Evolutionary conservation across 1,140 invertebrate genomes (phyloP).

Genomic region (Leptestheria dahalacensis): DNA sequence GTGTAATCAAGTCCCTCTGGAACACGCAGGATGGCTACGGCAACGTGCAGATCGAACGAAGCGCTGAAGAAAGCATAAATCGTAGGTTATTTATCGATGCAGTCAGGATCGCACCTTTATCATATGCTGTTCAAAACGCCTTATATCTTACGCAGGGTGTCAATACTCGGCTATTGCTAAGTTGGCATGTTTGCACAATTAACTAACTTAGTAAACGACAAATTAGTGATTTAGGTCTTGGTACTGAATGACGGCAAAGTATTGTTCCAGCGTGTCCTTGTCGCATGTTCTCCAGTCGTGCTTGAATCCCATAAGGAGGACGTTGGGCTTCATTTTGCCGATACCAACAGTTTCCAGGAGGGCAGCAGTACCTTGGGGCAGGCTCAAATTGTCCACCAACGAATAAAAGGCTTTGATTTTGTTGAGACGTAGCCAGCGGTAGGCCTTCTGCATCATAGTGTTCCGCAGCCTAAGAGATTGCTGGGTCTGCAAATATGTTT

Average conservation of each 20-base stretch:
- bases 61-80: no score
- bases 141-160: background rate
- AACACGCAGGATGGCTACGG: conserved; percentile 69
- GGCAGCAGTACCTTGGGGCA: conserved; percentile 14
- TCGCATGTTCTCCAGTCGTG: conserved; percentile 68
- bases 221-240: conserved; percentile 26
- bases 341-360: conserved; percentile 42
- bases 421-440: conserved; percentile 53
- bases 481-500: conserved; percentile 50
- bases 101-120: background rate
- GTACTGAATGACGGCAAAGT: conserved; percentile 87
- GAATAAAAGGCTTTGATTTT: conserved; percentile 83
- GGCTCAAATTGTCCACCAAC: conserved; percentile 53
- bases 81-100: conserved; percentile 23
- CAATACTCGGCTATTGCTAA: no score
- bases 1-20: conserved; percentile 60
- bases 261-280: conserved; percentile 53
- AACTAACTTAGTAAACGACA: no score
- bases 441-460: conserved; percentile 42
- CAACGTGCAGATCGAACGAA: conserved; percentile 81
- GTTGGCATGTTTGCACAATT: no score
- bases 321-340: conserved; percentile 47
- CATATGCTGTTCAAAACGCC: background rate
- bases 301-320: conserved; percentile 65
- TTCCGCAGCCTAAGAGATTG: conserved; percentile 47